A percentile compares a stretch with the other conserved stretches of the same genome.
Evolutionary conservation across 1,140 invertebrate genomes (phyloP).

Genomic region (Anastrepha ludens): DNA sequence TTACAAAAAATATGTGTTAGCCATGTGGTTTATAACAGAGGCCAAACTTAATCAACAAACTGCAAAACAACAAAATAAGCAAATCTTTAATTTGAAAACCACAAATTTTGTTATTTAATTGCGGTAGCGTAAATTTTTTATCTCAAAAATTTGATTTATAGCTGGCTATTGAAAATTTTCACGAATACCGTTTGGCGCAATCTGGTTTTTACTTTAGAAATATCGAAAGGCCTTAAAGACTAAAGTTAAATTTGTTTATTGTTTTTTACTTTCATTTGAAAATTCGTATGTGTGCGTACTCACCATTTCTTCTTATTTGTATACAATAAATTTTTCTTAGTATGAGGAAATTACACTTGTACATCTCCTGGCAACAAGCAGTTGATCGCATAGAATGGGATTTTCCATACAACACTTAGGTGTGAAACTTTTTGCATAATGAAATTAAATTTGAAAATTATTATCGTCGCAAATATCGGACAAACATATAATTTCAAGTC

Average conservation of each 20-base stretch:
- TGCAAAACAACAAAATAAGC: not conserved
- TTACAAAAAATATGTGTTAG: not conserved
- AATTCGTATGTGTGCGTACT: not conserved
- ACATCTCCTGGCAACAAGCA: too few relatives aligned
- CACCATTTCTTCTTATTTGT: too few relatives aligned
- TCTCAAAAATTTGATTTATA: conserved; percentile 9
- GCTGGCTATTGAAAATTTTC: conserved; percentile 5
- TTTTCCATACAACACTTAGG: too few relatives aligned
- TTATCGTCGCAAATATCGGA: too few relatives aligned
- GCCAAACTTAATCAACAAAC: conserved; percentile 17
- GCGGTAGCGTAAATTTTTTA: not conserved
- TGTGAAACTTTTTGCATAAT: too few relatives aligned
- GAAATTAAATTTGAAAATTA: too few relatives aligned
- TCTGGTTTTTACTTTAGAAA: not conserved
- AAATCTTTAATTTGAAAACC: not conserved
- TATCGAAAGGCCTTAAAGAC: not conserved
- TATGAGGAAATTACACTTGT: not conserved
- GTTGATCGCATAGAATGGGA: too few relatives aligned
- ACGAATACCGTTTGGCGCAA: conserved; percentile 16
- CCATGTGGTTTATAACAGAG: conserved; percentile 9
- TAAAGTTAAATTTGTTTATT: not conserved
- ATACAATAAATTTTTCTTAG: not conserved
- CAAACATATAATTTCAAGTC: not conserved
- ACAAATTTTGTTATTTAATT: not conserved
- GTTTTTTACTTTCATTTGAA: not conserved